These are phyloP conservation scores for Struthio camelus DNA, from an alignment of 2,113 vertebrate species.

Conservation along the genomic window DNA sequence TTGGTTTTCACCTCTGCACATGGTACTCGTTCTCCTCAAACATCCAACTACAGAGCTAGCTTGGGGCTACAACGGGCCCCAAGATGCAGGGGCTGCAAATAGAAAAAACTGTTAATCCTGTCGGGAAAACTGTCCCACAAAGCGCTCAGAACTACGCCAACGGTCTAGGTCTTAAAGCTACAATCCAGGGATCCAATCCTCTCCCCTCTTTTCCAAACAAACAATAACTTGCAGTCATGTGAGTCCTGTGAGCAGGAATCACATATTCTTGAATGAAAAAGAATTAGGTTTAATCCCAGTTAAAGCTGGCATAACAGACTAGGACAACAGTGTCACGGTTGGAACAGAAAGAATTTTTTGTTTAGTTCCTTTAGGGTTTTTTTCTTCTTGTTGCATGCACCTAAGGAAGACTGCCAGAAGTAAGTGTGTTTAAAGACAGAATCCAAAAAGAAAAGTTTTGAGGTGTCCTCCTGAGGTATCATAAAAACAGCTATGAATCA, in stretches of 20 bases:
- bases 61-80: fast-evolving
- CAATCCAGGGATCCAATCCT: background rate
- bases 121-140: background rate
- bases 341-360: background rate
- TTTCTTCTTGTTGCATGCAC: background rate
- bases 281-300: background rate
- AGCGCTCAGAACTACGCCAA: background rate
- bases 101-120: background rate
- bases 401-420: background rate
- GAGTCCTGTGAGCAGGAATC: background rate
- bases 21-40: too few relatives aligned
- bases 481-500: background rate
- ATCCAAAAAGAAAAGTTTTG: background rate
- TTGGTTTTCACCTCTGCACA: background rate
- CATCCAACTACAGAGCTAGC: too few relatives aligned
- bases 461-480: background rate
- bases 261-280: background rate
- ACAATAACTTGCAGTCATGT: background rate
- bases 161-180: background rate
- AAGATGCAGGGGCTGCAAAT: fast-evolving
- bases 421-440: background rate
- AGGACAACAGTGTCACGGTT: background rate
- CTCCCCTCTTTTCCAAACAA: background rate
- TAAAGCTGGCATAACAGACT: background rate
- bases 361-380: background rate